phyloP scores from a whole-genome alignment of 2,888 invertebrate genomes.

The Cinara cedri region DNA sequence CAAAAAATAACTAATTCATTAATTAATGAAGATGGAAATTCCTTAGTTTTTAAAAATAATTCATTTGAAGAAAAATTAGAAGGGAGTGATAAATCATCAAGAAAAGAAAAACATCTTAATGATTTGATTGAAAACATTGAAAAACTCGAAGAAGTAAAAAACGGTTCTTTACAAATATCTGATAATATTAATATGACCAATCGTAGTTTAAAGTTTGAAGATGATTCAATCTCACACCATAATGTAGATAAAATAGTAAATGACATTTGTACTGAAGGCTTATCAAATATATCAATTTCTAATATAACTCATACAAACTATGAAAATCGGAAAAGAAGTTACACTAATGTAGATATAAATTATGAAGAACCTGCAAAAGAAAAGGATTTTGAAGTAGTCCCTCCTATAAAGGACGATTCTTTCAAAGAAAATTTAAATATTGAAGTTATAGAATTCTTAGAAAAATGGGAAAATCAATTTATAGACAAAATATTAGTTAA shows the following conservation, averaged over 20 bases:
- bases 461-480: constrained; percentile 29
- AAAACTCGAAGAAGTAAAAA: neutral
- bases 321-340: constrained; percentile 46
- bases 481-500: constrained; percentile 5
- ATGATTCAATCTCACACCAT: neutral
- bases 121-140: neutral
- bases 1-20: neutral
- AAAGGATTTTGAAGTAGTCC: neutral
- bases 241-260: neutral
- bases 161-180: neutral
- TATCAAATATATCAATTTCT: constrained; percentile 11
- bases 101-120: neutral
- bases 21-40: neutral
- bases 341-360: constrained; percentile 20
- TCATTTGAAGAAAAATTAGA: neutral
- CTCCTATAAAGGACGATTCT: neutral
- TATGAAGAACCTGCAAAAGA: neutral
- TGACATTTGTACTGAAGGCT: neutral
- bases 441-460: constrained; percentile 26
- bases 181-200: neutral
- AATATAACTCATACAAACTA: neutral
- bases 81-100: neutral
- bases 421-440: neutral
- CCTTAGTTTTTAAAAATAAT: neutral
- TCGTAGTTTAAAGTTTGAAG: neutral